A percentile compares a stretch with the other conserved stretches of the same genome.
phyloP scores from a whole-genome alignment of 2,797 vertebrate genomes.

The Cheirogaleus major region DNA sequence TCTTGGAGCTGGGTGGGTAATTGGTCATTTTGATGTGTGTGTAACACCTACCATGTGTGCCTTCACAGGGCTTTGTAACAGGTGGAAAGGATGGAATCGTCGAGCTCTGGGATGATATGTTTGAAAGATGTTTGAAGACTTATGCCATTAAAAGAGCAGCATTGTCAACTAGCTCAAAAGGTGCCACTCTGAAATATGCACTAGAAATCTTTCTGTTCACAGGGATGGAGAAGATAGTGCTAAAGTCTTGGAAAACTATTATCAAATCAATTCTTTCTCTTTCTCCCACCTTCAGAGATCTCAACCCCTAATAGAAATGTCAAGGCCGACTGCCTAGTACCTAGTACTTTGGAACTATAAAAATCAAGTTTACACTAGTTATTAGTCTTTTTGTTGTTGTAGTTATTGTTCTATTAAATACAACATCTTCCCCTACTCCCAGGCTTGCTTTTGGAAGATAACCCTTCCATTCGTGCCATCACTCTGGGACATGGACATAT shows the following conservation, averaged over 20 bases:
- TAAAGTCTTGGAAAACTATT: neutral
- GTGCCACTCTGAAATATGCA: conserved; percentile 79
- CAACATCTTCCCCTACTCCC: neutral
- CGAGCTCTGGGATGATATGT: conserved; percentile 98
- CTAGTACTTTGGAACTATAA: conserved; percentile 30
- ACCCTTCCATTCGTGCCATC: conserved; percentile 96
- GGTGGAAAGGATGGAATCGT: conserved; percentile 97
- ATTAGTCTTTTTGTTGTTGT: neutral
- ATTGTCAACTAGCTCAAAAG: conserved; percentile 95
- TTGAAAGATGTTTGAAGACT: conserved; percentile 97
- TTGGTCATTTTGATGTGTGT: neutral
- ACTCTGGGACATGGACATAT: conserved; percentile 96
- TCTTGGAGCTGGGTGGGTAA: neutral
- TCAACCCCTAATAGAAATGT: neutral
- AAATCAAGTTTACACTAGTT: neutral
- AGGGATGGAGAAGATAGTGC: neutral
- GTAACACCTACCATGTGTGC: conserved; percentile 41
- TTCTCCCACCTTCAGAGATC: neutral
- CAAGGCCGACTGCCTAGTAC: neutral
- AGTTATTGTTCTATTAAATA: neutral
- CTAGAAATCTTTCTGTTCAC: neutral
- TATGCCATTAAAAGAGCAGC: conserved; percentile 97
- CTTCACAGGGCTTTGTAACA: conserved; percentile 94
- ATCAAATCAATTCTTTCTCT: neutral
- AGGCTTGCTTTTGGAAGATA: conserved; percentile 97